Evolutionary conservation across 2,113 vertebrate species (phyloP), one percentile per base, ranked within the genome.

Genomic region (Pseudopipra pipra): DNA sequence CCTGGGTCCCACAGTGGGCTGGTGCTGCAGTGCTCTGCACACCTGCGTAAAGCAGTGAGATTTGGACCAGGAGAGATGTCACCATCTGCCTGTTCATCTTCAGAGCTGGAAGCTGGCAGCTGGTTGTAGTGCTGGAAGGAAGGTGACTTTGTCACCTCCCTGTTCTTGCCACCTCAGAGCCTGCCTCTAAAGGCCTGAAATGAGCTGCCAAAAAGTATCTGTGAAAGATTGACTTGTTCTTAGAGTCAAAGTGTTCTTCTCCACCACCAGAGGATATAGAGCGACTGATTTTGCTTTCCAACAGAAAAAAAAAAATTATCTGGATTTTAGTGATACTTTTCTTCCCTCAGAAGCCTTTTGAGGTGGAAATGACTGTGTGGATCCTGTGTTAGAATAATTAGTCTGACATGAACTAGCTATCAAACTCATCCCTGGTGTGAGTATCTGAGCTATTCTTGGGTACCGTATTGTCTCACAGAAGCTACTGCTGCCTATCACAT

Each of bases 1-100:
- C 59, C 44, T 76, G 77, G 23, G 6, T 28, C 44, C 27, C 0
- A 0, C 44, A 37, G 51, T 0, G 0, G 51, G 22, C 55, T 71
- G 61, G 22, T 62, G 18, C 66, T 87, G 81, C 3, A 2, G 4
- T 35, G 73, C 49, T 86, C 46, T 77, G 54, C 56, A 28, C 39
- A 51, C 33, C 63, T 73, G 49, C 25, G 2, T 30, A 31, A 52
- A 88, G 54, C 79, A 37, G 22, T 7, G 6, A n/a, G 41, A 70
- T 66, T 85, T 87, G 73, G 52, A 66, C 51, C 25, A 44, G 25
- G 47, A 73, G 33, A n/a, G 3, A 74, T 87, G 67, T 83, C 62
- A 39, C 43, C 19, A 1, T 55, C 73, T 92, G 79, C 52, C 54
- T 79, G 31, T 47, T 73, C 3, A 1, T 85, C 89, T 89, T 85